Base-by-base conservation (phyloP, 1,140 invertebrate species). In the Cyrtorhinus lividipennis region DNA sequence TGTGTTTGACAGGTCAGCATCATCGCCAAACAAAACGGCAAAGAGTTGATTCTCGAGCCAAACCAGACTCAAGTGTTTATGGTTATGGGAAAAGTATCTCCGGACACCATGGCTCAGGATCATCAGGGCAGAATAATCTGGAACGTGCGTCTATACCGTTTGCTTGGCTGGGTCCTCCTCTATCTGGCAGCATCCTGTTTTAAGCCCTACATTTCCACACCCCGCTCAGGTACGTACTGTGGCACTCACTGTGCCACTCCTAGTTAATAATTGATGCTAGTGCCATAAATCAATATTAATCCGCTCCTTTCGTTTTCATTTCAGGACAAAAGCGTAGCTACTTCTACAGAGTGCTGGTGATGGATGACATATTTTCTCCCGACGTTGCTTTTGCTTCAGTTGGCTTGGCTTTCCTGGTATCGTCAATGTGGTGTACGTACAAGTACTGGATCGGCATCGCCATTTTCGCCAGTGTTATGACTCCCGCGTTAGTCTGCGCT, bases 1-100 rank as follows among this genome's bases (percentile, higher is more conserved):
- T n/a, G n/a, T n/a, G n/a, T n/a, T 38, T n/a, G 59, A 25, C 27
- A 65, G 64, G 62, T 65, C 1, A 65, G 64, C 26, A 20, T 65
- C 12, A 65, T 65, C 2, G 64, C 61, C 0, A 60, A 15, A n/a
- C 56, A 63, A 59, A 46, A 12, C 24, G 64, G 64, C 24, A 38
- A n/a, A 10, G 20, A 15, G n/a, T 20, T 65, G 22, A 38, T 10
- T 5, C 10, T 53, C 20, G 48, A 53, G 10, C 10, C 45, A 2
- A 62, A 58, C 24, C 22, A 63, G 44, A 15, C 26, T n/a, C 25
- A 58, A 20, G 20, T 63, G 1, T 30, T 65, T n/a, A 20, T 65
- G 12, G 57, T 45, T 22, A 26, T 48, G 20, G 64, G 62, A 13
- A 59, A 46, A 61, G 62, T 63, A 18, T 25, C 57, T 1, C 44